Evolutionary conservation across 2,113 vertebrate species (phyloP).

Genomic region (Sminthopsis crassicaudata): DNA sequence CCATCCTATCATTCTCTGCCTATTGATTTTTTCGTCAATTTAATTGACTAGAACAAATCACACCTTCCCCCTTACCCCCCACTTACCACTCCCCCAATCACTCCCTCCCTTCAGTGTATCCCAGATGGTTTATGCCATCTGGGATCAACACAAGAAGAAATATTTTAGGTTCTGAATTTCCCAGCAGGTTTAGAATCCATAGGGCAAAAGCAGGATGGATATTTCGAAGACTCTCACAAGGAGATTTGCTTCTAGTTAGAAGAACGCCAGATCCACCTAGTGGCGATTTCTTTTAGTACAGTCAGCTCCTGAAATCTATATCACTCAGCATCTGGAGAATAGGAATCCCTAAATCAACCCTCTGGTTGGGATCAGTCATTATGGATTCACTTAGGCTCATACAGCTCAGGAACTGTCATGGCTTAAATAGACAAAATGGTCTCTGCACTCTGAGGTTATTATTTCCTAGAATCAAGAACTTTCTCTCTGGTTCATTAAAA

Average conservation of each 20-base stretch:
- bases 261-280: conserved; percentile 86
- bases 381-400: conserved; percentile 37
- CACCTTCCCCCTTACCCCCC: neutral
- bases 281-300: conserved; percentile 82
- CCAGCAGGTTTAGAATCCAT: conserved; percentile 3
- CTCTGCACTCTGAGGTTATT: neutral
- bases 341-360: neutral
- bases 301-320: conserved; percentile 12
- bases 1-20: neutral
- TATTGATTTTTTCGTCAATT: too few relatives aligned
- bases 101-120: neutral
- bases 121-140: neutral
- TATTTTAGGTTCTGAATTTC: neutral
- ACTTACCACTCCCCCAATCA: neutral
- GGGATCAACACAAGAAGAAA: neutral
- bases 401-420: conserved; percentile 16
- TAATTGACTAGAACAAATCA: neutral
- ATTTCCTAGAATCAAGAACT: neutral
- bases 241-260: conserved; percentile 41
- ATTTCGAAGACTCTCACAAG: neutral
- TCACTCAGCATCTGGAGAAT: neutral
- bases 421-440: conserved; percentile 8
- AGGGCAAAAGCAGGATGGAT: neutral
- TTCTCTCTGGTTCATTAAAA: neutral
- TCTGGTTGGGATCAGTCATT: neutral